Base-by-base conservation (phyloP, 2,797 vertebrate species). In the Netta rufina region DNA sequence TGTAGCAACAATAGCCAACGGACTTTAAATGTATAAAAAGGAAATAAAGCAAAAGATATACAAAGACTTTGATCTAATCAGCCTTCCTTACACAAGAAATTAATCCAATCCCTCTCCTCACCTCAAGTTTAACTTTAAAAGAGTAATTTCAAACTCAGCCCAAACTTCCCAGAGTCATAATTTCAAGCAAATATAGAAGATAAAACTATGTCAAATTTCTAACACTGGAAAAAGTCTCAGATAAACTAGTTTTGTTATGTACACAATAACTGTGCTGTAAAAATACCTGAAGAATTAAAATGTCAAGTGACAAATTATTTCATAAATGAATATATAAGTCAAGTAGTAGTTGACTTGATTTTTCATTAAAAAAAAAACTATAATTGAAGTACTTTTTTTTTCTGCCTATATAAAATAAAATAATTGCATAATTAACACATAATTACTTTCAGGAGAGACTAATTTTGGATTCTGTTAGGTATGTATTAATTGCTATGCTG, bases 351-450 rank as follows among this genome's bases (percentile, higher is more conserved):
- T 97, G 89, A 97, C 84, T 93, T 97, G 87, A 96, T 94, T 94
- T 97, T 95, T 71, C 11, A 60, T 92, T 12, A 7, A 49, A 49
- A 47, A 49, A 19, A 93, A 92, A 53, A 43, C 36, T 76, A 8
- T 96, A 97, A 97, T 84, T 97, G 73, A 97, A 97, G 71, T 92
- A 53, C 84, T 94, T 77, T 84, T 77, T 77, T 86, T 89, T 90
- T 27, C 79, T 83, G 85, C 95, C 89, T 87, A 95, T 93, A 90
- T 95, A 96, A 96, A 97, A 97, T 96, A 97, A 97, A 97, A 95
- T 97, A 97, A 97, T 97, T 97, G 73, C 91, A 80, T 79, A 96
- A 95, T 97, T 97, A 97, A 28, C 79, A 97, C 88, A 92, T 96
- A 97, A 97, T 97, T 96, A 93, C 83, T 92, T 96, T 95, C 43